A percentile compares a stretch with the other conserved stretches of the same genome.
Evolutionary conservation across 2,888 invertebrate species (phyloP).

Genomic region (Scaptomyza cyrtandrae): DNA sequence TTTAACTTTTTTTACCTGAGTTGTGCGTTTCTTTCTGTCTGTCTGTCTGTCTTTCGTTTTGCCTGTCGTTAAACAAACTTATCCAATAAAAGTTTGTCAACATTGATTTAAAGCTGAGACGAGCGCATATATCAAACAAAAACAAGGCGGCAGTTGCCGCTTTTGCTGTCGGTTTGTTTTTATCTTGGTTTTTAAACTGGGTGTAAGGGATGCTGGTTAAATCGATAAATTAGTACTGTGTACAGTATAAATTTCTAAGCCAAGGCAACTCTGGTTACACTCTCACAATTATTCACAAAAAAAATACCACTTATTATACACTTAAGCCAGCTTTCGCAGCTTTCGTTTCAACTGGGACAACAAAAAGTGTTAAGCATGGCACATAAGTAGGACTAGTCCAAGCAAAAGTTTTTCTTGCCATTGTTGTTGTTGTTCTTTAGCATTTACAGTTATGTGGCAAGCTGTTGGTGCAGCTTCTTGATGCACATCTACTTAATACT

Average conservation of each 20-base stretch:
- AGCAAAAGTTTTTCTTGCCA: constrained; percentile 56
- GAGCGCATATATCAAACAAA: constrained; percentile 67
- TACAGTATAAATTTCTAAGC: neutral
- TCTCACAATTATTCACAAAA: constrained; percentile 26
- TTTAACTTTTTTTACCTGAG: constrained; percentile 68
- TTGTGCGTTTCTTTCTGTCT: constrained; percentile 26
- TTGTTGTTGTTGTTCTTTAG: constrained; percentile 28
- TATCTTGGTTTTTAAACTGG: constrained; percentile 4
- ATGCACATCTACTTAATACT: constrained; percentile 81
- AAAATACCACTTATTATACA: constrained; percentile 58
- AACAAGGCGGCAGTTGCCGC: constrained; percentile 23
- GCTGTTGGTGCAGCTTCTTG: constrained; percentile 47
- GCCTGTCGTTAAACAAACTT: constrained; percentile 83
- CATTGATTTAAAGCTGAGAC: constrained; percentile 83
- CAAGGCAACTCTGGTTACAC: neutral
- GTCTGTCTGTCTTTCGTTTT: constrained; percentile 34
- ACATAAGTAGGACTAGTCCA: constrained; percentile 54
- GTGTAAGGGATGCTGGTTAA: neutral
- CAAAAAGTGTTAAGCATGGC: constrained; percentile 66
- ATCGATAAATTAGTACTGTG: constrained; percentile 2
- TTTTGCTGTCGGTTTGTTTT: constrained; percentile 46
- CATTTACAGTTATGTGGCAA: constrained; percentile 43
- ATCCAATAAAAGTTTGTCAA: constrained; percentile 85
- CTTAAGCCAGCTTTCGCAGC: constrained; percentile 60
- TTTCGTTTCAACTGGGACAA: constrained; percentile 36